Evolutionary conservation across 2,888 invertebrate genomes (phyloP).

Genomic region (Pterobdella sp.): DNA sequence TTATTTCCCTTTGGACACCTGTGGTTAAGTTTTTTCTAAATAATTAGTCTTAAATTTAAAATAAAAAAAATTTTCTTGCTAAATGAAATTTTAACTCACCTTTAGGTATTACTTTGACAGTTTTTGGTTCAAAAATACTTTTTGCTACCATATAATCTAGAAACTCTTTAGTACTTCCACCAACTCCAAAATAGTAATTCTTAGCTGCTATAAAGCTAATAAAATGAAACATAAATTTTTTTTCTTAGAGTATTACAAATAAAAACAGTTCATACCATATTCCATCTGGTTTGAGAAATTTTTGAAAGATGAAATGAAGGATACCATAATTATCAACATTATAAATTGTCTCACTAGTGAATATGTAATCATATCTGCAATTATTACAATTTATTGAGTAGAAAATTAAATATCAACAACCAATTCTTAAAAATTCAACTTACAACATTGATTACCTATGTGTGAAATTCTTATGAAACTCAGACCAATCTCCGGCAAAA

Average conservation of each 20-base stretch:
- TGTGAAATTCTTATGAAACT: conserved; percentile 1
- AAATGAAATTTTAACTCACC: background rate
- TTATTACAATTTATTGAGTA: background rate
- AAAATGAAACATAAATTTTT: background rate
- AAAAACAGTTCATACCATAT: conserved; percentile 51
- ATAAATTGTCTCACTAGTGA: conserved; percentile 84
- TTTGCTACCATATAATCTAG: conserved; percentile 58
- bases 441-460: background rate
- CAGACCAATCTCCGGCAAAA: conserved; percentile 20
- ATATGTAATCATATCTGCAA: conserved; percentile 68
- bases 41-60: background rate
- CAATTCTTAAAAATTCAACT: background rate
- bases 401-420: background rate
- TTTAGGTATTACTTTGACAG: conserved; percentile 38
- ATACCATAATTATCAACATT: conserved; percentile 71
- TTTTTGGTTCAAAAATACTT: conserved; percentile 56
- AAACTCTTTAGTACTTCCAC: conserved; percentile 75
- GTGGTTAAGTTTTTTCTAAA: background rate
- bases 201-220: conserved; percentile 73
- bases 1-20: conserved; percentile 21
- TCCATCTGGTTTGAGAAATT: conserved; percentile 60
- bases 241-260: background rate
- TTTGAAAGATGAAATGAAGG: conserved; percentile 63
- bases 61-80: background rate
- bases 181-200: conserved; percentile 86